phyloP scores from a whole-genome alignment of 2,797 vertebrate species.

The Enteromius paludinosus region DNA sequence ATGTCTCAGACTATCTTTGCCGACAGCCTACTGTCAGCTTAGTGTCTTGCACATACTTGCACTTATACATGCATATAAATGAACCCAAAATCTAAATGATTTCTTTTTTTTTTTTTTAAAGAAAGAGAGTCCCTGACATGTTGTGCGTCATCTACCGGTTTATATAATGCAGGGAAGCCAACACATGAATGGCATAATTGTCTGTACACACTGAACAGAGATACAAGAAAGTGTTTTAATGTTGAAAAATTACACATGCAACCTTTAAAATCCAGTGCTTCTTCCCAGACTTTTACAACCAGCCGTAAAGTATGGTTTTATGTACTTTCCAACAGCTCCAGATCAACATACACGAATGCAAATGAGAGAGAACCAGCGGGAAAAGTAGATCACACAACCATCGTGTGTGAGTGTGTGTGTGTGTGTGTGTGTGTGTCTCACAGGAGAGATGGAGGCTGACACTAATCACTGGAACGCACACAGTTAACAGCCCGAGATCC shows the following conservation, averaged over 20 bases:
- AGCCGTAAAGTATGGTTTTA: slow-evolving; percentile 79
- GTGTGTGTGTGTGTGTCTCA: slow-evolving; percentile 50
- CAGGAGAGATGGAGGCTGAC: slow-evolving; percentile 50
- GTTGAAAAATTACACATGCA: neutral
- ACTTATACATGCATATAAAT: neutral
- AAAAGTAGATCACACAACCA: slow-evolving; percentile 75
- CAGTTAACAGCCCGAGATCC: slow-evolving; percentile 60
- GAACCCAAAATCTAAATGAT: neutral
- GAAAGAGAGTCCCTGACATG: neutral
- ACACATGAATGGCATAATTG: neutral
- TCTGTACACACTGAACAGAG: neutral
- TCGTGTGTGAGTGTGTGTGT: slow-evolving; percentile 57
- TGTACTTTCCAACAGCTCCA: slow-evolving; percentile 78
- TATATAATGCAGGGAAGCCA: neutral
- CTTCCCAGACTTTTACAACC: slow-evolving; percentile 76
- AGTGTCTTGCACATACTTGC: neutral
- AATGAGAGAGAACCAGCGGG: slow-evolving; percentile 74
- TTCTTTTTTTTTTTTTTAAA: neutral
- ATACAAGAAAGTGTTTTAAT: slow-evolving; percentile 2
- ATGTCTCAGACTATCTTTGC: neutral
- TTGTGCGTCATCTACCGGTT: neutral
- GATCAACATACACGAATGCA: slow-evolving; percentile 79
- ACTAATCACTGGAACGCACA: slow-evolving; percentile 38
- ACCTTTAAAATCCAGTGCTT: slow-evolving; percentile 70
- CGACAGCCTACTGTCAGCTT: neutral